Conservation (phyloP, 1,140 invertebrate genomes). For the Chelonus insularis region DNA sequence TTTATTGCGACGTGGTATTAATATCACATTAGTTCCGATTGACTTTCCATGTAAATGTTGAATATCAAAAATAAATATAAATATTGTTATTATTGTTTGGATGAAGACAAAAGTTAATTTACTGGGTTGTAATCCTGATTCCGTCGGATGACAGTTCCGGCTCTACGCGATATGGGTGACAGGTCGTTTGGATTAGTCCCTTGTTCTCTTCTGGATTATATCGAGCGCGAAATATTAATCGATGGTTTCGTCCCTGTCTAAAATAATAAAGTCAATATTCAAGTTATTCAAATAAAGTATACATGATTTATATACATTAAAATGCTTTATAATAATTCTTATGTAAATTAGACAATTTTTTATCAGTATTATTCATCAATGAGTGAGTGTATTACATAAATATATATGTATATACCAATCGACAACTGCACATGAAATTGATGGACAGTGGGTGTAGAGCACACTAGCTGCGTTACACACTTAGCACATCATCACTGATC, state of each 20-base stretch:
- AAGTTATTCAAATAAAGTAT: too few species aligned
- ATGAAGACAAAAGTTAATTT: conserved; percentile 55
- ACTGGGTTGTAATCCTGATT: conserved; percentile 57
- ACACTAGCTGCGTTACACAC: too few species aligned
- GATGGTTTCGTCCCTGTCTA: conserved; percentile 24
- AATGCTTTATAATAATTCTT: too few species aligned
- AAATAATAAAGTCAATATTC: background rate
- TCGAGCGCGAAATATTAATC: conserved; percentile 57
- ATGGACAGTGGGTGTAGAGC: too few species aligned
- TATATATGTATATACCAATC: background rate
- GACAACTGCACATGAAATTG: too few species aligned
- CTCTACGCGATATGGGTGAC: conserved; percentile 38
- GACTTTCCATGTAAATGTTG: conserved; percentile 55
- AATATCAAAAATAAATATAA: background rate
- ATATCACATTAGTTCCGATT: conserved; percentile 54
- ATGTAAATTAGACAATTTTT: too few species aligned
- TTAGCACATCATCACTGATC: background rate
- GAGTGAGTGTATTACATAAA: background rate
- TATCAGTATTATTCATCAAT: background rate
- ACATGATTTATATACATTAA: too few species aligned
- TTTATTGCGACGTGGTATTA: conserved; percentile 32
- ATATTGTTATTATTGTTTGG: conserved; percentile 6
- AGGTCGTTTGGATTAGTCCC: conserved; percentile 55
- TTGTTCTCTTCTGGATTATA: conserved; percentile 59
- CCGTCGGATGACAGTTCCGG: conserved; percentile 41